A percentile compares a stretch with the other conserved stretches of the same genome.
Evolutionary conservation across 2,113 vertebrate species (phyloP).

Genomic region (Hypomesus transpacificus): DNA sequence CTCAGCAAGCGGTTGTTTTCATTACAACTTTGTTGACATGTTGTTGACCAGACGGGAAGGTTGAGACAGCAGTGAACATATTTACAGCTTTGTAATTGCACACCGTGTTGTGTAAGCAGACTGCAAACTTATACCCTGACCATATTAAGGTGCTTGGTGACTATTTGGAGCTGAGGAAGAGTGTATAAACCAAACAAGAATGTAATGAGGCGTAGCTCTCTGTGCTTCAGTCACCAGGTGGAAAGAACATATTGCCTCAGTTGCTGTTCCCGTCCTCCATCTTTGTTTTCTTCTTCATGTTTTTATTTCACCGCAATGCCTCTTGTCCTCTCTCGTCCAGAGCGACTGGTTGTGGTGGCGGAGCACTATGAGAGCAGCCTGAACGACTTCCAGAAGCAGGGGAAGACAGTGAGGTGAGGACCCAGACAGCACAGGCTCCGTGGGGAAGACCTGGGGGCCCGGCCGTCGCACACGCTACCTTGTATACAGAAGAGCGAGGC

Average conservation of each 20-base stretch:
- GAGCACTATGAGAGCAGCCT: conserved; percentile 88
- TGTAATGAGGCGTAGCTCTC: too few relatives aligned
- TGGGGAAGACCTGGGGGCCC: too few relatives aligned
- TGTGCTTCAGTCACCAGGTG: too few relatives aligned
- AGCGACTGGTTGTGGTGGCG: conserved; percentile 91
- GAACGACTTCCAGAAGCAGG: conserved; percentile 82
- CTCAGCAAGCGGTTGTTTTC: background rate
- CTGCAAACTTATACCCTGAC: background rate
- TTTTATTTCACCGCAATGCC: too few relatives aligned
- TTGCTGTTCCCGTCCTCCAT: background rate
- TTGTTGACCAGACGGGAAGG: background rate
- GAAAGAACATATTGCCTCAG: background rate
- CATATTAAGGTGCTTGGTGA: background rate
- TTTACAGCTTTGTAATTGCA: background rate
- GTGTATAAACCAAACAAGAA: too few relatives aligned
- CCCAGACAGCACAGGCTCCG: too few relatives aligned
- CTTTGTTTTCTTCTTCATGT: background rate
- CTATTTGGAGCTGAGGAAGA: background rate
- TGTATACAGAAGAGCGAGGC: too few relatives aligned
- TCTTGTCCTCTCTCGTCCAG: conserved; percentile 57
- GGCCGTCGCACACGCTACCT: too few relatives aligned
- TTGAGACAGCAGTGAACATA: background rate
- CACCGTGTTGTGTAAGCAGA: background rate
- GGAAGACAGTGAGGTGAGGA: conserved; percentile 80
- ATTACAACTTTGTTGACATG: background rate